A percentile compares a stretch with the other conserved stretches of the same genome.
Evolutionary conservation across 2,113 vertebrate genomes (phyloP).

Genomic region (Rhagologus leucostigma): DNA sequence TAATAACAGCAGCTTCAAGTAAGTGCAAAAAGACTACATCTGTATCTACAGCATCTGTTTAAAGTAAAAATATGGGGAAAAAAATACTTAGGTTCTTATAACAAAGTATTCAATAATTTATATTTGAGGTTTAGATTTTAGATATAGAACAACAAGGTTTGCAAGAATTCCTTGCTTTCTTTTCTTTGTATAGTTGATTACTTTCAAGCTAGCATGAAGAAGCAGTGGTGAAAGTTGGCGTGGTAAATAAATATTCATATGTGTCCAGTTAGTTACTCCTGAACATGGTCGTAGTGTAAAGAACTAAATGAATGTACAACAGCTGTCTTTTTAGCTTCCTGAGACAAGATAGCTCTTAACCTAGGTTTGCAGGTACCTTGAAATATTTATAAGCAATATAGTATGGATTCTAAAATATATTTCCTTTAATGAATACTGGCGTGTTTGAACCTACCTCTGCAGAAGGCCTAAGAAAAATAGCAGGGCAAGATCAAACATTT

Average conservation of each 20-base stretch:
- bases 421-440: slow-evolving; percentile 60
- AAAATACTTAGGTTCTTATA: neutral
- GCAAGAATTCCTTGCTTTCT: slow-evolving; percentile 30
- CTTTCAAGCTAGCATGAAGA: slow-evolving; percentile 9
- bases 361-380: slow-evolving; percentile 66
- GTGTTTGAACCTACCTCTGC: slow-evolving; percentile 39
- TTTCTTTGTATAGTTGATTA: slow-evolving; percentile 44
- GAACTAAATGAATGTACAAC: neutral
- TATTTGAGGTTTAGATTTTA: slow-evolving; percentile 35
- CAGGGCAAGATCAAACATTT: slow-evolving; percentile 59
- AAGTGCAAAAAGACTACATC: slow-evolving; percentile 17
- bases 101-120: slow-evolving; percentile 31
- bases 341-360: slow-evolving; percentile 60
- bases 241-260: slow-evolving; percentile 54
- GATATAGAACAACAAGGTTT: neutral
- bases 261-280: slow-evolving; percentile 20
- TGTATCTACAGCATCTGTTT: slow-evolving; percentile 1
- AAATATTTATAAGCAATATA: slow-evolving; percentile 72
- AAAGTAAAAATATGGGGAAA: neutral
- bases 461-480: slow-evolving; percentile 58
- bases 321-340: slow-evolving; percentile 58
- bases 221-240: slow-evolving; percentile 30
- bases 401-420: slow-evolving; percentile 65
- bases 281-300: neutral
- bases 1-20: slow-evolving; percentile 19